These are phyloP conservation scores for Eulemur albifrons DNA, from an alignment of 2,797 vertebrate genomes.

Conservation along the genomic window DNA sequence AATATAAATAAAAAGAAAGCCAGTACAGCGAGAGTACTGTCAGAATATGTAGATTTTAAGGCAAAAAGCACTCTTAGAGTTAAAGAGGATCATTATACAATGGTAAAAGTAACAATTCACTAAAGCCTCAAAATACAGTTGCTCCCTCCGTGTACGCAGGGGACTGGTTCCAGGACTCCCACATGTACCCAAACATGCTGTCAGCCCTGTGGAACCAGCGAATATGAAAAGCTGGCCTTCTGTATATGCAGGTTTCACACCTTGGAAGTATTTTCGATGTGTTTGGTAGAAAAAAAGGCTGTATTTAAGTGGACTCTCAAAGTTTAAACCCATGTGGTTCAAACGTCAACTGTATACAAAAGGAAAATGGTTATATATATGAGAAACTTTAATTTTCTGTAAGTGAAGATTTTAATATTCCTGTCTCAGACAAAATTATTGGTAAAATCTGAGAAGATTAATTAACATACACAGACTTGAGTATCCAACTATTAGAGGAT, in stretches of 20 bases:
- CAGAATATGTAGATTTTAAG: neutral
- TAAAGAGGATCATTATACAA: neutral
- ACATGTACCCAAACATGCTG: neutral
- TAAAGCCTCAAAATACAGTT: neutral
- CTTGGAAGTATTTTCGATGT: neutral
- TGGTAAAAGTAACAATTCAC: neutral
- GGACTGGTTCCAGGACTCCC: neutral
- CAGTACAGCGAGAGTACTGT: neutral
- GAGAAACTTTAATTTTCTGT: neutral
- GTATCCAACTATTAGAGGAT: neutral
- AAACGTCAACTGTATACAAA: neutral
- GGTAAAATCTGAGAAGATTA: neutral
- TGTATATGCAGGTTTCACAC: neutral
- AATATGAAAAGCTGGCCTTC: neutral
- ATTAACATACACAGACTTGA: neutral
- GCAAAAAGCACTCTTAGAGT: neutral
- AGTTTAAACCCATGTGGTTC: neutral
- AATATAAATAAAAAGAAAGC: conserved; percentile 9
- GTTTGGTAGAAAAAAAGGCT: neutral
- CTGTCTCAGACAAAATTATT: neutral
- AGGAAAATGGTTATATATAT: neutral
- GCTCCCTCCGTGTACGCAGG: neutral
- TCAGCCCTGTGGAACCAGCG: neutral
- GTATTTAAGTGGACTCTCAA: neutral
- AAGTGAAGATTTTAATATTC: neutral